A percentile compares a stretch with the other conserved stretches of the same genome.
phyloP scores from a whole-genome alignment of 2,888 invertebrate genomes.

The Xylocampa areola region DNA sequence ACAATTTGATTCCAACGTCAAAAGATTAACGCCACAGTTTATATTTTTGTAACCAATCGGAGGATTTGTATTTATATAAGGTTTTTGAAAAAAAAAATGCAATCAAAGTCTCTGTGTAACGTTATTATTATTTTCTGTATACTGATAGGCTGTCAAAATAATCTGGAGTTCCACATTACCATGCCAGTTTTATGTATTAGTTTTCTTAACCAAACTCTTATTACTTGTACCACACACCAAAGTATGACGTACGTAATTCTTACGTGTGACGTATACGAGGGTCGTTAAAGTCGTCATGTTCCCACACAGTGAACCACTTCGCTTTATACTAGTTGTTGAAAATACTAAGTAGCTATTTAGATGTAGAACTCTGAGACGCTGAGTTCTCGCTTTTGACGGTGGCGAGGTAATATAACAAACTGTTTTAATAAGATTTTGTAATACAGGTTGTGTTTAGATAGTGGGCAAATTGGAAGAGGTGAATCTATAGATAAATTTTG shows the following conservation, averaged over 20 bases:
- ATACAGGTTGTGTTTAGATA: background rate
- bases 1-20: too few relatives aligned
- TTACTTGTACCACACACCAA: conserved; percentile 19
- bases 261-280: conserved; percentile 26
- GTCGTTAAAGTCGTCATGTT: conserved; percentile 24
- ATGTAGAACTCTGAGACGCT: conserved; percentile 11
- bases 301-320: conserved; percentile 11
- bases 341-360: conserved; percentile 27
- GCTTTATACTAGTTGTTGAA: conserved; percentile 4
- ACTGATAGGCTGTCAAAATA: too few relatives aligned
- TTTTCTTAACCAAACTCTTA: background rate
- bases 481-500: too few relatives aligned
- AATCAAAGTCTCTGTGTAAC: too few relatives aligned
- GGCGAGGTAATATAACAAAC: conserved; percentile 7
- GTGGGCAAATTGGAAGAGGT: too few relatives aligned
- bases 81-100: too few relatives aligned
- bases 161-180: too few relatives aligned
- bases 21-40: too few relatives aligned
- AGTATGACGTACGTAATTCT: conserved; percentile 38
- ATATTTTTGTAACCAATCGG: too few relatives aligned
- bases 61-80: too few relatives aligned
- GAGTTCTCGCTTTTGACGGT: conserved; percentile 1
- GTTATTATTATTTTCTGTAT: too few relatives aligned
- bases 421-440: conserved; percentile 6
- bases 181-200: too few relatives aligned